Evolutionary conservation across 2,797 vertebrate genomes (phyloP).

Genomic region (Helarctos malayanus): DNA sequence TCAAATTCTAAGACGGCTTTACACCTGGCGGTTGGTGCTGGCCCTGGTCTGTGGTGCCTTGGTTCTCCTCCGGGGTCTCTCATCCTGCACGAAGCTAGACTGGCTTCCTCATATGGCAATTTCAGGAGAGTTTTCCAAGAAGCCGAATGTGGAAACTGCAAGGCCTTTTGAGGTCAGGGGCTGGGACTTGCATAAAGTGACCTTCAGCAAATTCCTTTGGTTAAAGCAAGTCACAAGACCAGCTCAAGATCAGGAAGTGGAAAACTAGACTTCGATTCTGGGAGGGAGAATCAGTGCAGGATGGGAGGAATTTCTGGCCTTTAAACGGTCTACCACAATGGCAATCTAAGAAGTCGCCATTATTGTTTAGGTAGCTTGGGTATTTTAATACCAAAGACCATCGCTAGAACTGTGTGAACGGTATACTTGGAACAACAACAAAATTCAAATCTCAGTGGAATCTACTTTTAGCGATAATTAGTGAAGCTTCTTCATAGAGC

Average conservation of each 20-base stretch:
- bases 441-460: neutral
- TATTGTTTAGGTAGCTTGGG: constrained; percentile 32
- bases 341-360: neutral
- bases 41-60: neutral
- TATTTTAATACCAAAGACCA: neutral
- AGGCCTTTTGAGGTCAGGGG: neutral
- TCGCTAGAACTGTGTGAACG: neutral
- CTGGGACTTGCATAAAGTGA: neutral
- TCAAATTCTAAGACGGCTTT: neutral
- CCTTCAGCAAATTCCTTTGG: neutral
- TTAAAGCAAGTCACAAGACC: neutral
- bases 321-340: neutral
- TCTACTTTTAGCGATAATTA: neutral
- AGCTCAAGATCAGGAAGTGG: neutral
- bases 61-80: neutral
- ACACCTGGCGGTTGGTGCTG: neutral
- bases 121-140: constrained; percentile 15
- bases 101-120: neutral
- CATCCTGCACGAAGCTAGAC: neutral
- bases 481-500: neutral
- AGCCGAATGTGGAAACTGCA: neutral
- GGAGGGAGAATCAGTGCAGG: neutral
- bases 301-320: neutral
- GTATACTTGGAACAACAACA: neutral
- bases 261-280: neutral